Evolutionary conservation across 2,113 vertebrate genomes (phyloP), one percentile per base, ranked within the genome.

Genomic region (Carlito syrichta): DNA sequence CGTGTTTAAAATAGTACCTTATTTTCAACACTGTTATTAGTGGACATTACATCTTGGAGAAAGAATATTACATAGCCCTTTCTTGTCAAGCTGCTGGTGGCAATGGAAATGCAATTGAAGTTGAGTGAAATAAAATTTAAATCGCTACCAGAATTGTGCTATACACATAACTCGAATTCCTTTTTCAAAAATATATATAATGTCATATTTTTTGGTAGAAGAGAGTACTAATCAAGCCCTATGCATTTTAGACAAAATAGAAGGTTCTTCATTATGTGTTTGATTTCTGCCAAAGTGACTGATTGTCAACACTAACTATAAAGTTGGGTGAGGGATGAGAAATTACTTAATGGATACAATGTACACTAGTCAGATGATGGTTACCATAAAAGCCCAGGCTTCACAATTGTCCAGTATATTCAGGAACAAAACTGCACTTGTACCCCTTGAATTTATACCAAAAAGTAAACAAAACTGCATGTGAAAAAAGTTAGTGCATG

Each of bases 111-210:
- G 25, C 35, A 76, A 66, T 54, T 32, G 14, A 81, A 94, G 63
- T 89, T 85, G 89, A 81, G 19, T 45, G 71, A 52, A 85, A 74
- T 78, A 54, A 92, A 87, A 86, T 68, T 54, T 66, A 95, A 96
- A 76, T 92, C 60, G 77, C 11, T 23, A 54, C 58, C 35, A 96
- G 23, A 40, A 50, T 69, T 62, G 45, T 82, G 9, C n/a, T 50
- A 19, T 54, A 48, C 62, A 91, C 85, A 27, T 71, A 91, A n/a
- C 68, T 58, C 13, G 48, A 87, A 35, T 25, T n/a, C 19, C 19
- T 79, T 73, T 85, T 82, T 48, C 8, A 63, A 73, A 79, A 83
- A 78, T 60, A 62, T 82, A 40, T 13, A 89, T 88, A 69, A 87
- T 78, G 20, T 25, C 5, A 32, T 48, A 38, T 50, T 78, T 23